Evolutionary conservation across 2,113 vertebrate genomes (phyloP).

Genomic region (Albula goreensis): DNA sequence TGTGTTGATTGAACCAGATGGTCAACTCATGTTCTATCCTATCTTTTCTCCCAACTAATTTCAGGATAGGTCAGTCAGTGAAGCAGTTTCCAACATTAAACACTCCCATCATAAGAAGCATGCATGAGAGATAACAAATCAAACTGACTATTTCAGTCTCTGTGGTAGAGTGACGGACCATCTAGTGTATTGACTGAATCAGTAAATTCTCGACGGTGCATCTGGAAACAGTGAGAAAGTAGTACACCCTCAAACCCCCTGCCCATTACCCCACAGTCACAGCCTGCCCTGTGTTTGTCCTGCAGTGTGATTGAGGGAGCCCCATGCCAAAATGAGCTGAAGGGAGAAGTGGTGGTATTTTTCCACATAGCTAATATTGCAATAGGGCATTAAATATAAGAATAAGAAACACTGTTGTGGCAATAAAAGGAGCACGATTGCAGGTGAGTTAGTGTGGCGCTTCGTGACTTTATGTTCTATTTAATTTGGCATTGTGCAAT

Average conservation of each 20-base stretch:
- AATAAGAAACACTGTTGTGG: slow-evolving; percentile 43
- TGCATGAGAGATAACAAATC: too few relatives aligned
- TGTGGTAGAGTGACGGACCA: too few relatives aligned
- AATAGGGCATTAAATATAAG: slow-evolving; percentile 52
- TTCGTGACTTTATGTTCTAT: slow-evolving; percentile 58
- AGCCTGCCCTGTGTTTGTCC: background rate
- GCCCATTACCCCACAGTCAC: background rate
- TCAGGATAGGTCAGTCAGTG: too few relatives aligned
- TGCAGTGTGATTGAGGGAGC: background rate
- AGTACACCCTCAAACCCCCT: background rate
- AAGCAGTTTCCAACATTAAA: too few relatives aligned
- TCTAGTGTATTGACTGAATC: background rate
- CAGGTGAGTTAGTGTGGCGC: slow-evolving; percentile 40
- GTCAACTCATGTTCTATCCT: too few relatives aligned
- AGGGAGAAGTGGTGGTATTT: background rate
- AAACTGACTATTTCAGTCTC: too few relatives aligned
- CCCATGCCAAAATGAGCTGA: background rate
- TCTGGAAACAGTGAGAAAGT: background rate
- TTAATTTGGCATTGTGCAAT: slow-evolving; percentile 59
- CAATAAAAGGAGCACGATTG: slow-evolving; percentile 14
- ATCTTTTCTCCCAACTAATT: too few relatives aligned
- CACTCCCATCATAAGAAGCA: too few relatives aligned
- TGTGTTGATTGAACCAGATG: too few relatives aligned
- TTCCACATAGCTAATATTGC: slow-evolving; percentile 30
- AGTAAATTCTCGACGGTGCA: background rate